Conservation (phyloP, 2,113 vertebrate genomes). For the Casuarius casuarius region DNA sequence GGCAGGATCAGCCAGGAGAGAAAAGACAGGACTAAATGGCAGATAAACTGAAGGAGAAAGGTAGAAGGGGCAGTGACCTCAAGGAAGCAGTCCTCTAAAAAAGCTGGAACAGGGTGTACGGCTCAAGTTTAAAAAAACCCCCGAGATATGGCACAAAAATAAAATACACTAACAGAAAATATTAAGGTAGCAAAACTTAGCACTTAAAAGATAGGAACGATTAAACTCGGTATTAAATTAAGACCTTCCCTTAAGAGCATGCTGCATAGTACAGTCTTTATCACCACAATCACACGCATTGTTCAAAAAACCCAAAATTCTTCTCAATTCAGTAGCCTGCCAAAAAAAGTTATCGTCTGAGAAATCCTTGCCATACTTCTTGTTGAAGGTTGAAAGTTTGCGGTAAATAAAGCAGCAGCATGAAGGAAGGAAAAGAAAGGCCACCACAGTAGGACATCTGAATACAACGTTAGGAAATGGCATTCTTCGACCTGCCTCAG, state of each 20-base stretch:
- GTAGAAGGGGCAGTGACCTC: not conserved
- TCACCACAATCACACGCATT: not conserved
- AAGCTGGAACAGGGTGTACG: not conserved
- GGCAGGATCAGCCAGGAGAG: not conserved
- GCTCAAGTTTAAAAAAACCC: not conserved
- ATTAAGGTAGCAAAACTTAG: not conserved
- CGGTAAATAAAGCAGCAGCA: not conserved
- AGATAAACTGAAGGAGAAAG: not conserved
- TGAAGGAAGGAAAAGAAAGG: accelerated
- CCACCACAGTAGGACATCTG: not conserved
- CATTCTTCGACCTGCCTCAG: not conserved
- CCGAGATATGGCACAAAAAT: not conserved
- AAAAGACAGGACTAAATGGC: not conserved
- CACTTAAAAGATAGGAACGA: not conserved
- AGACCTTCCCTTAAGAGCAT: not conserved
- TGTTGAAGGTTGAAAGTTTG: not conserved
- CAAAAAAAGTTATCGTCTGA: not conserved
- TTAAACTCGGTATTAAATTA: not conserved
- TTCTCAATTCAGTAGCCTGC: not conserved
- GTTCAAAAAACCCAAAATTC: not conserved
- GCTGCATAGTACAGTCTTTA: not conserved
- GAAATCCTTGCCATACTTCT: not conserved
- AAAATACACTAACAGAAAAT: not conserved
- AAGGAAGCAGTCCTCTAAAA: not conserved
- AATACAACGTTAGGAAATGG: not conserved